Percentiles rank a stretch among this genome's conserved stretches.
phyloP scores from a whole-genome alignment of 2,888 invertebrate genomes.

The Pristionchus arcanus region DNA sequence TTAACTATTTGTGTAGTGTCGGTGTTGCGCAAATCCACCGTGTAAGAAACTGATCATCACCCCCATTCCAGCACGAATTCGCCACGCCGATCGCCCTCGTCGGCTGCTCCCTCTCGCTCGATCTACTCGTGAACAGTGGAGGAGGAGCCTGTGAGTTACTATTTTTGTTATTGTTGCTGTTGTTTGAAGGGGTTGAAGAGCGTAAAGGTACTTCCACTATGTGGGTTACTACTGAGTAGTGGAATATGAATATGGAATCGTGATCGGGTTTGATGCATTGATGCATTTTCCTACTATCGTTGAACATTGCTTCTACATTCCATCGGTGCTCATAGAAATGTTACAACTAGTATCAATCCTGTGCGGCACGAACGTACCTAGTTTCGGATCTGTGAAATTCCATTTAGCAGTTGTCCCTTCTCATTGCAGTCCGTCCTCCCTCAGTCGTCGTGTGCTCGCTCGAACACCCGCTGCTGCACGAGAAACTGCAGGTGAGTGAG shows the following conservation, averaged over 20 bases:
- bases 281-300: no score
- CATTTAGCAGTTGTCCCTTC: no score
- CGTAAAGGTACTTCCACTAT: no score
- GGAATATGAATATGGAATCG: no score
- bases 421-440: conserved; percentile 58
- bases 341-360: neutral
- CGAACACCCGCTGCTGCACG: conserved; percentile 48
- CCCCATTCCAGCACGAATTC: neutral
- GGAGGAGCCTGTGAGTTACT: neutral
- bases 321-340: neutral
- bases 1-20: no score
- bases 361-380: neutral
- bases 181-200: no score
- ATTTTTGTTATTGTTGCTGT: neutral
- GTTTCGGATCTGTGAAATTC: no score
- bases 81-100: conserved; percentile 58
- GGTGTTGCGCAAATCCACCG: no score
- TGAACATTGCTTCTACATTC: no score
- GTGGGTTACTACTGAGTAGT: no score
- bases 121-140: conserved; percentile 51
- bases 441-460: conserved; percentile 56
- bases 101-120: conserved; percentile 64
- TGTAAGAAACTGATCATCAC: no score
- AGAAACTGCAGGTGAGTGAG: conserved; percentile 58
- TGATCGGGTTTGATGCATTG: no score